Conservation (phyloP, 2,888 invertebrate species). For the Scaptomyza tumidula region DNA sequence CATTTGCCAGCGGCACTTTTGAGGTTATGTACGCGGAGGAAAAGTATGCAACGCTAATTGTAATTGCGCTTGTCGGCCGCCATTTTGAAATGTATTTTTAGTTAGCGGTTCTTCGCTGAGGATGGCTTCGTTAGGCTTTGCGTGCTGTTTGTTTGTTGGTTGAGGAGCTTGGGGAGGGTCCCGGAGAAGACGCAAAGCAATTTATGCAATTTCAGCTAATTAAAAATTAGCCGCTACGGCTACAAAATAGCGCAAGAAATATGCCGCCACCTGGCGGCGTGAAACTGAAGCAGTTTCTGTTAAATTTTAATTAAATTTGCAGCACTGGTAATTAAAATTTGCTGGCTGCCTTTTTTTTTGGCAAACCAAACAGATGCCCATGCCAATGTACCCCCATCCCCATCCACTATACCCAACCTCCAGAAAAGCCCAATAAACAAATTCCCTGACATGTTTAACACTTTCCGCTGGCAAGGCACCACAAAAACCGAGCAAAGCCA, state of each 20-base stretch:
- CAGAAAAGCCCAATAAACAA: slow-evolving; percentile 76
- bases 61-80: slow-evolving; percentile 66
- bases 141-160: not conserved
- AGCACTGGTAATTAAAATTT: slow-evolving; percentile 73
- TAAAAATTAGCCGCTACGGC: slow-evolving; percentile 72
- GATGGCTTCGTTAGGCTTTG: not conserved
- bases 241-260: slow-evolving; percentile 54
- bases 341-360: slow-evolving; percentile 34
- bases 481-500: slow-evolving; percentile 59
- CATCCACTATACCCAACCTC: not conserved
- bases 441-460: slow-evolving; percentile 82
- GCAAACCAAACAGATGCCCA: slow-evolving; percentile 65
- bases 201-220: slow-evolving; percentile 78
- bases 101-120: slow-evolving; percentile 18
- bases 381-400: not conserved
- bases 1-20: slow-evolving; percentile 68
- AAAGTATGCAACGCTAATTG: slow-evolving; percentile 76
- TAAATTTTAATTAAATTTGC: slow-evolving; percentile 78
- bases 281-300: slow-evolving; percentile 36
- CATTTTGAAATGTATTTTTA: slow-evolving; percentile 69
- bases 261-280: slow-evolving; percentile 60
- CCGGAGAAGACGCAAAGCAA: slow-evolving; percentile 30
- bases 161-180: not conserved
- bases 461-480: slow-evolving; percentile 72
- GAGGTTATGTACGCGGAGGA: slow-evolving; percentile 64